Evolutionary conservation across 2,113 vertebrate genomes (phyloP).

Genomic region (Castor canadensis): DNA sequence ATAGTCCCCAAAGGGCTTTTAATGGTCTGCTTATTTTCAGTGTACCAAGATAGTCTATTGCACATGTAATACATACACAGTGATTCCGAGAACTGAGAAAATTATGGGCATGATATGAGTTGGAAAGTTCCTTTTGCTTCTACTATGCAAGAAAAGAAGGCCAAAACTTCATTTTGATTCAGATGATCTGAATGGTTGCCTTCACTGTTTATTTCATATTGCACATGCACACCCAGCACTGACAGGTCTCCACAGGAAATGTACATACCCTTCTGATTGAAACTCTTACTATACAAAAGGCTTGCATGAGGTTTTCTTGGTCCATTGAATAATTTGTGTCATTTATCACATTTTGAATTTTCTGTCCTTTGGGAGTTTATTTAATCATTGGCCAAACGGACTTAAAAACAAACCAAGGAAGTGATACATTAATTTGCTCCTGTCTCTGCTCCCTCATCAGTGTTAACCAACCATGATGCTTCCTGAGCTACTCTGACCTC

Average conservation of each 20-base stretch:
- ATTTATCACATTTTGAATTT: slow-evolving; percentile 39
- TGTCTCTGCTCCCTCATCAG: background rate
- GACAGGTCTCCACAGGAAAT: slow-evolving; percentile 58
- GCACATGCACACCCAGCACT: background rate
- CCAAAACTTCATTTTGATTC: slow-evolving; percentile 18
- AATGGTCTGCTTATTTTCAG: slow-evolving; percentile 11
- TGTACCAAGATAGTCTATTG: background rate
- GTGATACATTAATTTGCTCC: background rate
- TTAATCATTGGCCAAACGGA: background rate
- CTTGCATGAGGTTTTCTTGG: slow-evolving; percentile 51
- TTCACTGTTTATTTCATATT: background rate
- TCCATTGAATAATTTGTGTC: slow-evolving; percentile 38
- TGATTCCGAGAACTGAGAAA: slow-evolving; percentile 24
- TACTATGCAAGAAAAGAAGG: background rate
- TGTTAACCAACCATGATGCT: background rate
- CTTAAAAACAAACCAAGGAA: background rate
- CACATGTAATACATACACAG: background rate
- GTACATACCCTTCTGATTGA: slow-evolving; percentile 10
- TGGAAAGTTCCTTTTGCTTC: slow-evolving; percentile 33
- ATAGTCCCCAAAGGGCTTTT: background rate
- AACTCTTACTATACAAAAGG: background rate
- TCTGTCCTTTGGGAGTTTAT: background rate
- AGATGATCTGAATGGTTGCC: background rate
- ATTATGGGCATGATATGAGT: background rate
- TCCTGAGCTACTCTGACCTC: background rate